Percentiles rank a stretch among this genome's conserved stretches.
phyloP scores from a whole-genome alignment of 2,797 vertebrate genomes.

The Eospalax fontanierii region DNA sequence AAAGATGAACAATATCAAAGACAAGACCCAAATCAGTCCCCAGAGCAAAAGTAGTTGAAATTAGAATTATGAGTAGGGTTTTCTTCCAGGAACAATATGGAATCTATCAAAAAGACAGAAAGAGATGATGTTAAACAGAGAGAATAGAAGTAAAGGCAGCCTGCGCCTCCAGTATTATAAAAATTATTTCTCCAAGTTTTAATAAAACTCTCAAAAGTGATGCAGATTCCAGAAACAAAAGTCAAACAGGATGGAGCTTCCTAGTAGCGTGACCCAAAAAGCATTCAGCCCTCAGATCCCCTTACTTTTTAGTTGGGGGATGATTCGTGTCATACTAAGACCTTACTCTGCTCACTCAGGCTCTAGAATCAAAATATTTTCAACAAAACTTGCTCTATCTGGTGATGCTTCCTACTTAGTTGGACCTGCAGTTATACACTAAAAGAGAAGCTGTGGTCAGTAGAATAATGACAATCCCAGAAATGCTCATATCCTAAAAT shows the following conservation, averaged over 20 bases:
- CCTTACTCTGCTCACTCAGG: constrained; percentile 27
- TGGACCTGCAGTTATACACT: constrained; percentile 52
- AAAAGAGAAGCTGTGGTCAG: background rate
- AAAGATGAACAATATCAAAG: constrained; percentile 72
- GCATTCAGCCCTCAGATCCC: background rate
- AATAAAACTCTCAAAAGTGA: constrained; percentile 62
- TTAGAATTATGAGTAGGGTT: constrained; percentile 78
- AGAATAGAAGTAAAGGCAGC: rapidly evolving
- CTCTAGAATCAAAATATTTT: constrained; percentile 30
- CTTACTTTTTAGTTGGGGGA: constrained; percentile 20
- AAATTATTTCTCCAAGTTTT: constrained; percentile 71
- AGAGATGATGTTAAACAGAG: constrained; percentile 30
- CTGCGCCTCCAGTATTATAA: constrained; percentile 26
- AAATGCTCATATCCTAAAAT: background rate
- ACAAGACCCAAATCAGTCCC: constrained; percentile 69
- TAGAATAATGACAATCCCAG: background rate
- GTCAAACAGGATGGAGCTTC: constrained; percentile 23
- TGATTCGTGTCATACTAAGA: constrained; percentile 43
- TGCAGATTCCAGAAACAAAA: constrained; percentile 61
- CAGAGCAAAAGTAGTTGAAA: constrained; percentile 74
- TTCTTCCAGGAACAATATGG: constrained; percentile 69
- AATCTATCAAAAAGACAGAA: constrained; percentile 73
- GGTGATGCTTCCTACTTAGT: constrained; percentile 25
- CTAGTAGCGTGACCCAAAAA: background rate
- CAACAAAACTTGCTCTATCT: background rate